Evolutionary conservation across 2,797 vertebrate species (phyloP), one percentile per base, ranked within the genome.

Genomic region (Dromococcyx pavoninus): DNA sequence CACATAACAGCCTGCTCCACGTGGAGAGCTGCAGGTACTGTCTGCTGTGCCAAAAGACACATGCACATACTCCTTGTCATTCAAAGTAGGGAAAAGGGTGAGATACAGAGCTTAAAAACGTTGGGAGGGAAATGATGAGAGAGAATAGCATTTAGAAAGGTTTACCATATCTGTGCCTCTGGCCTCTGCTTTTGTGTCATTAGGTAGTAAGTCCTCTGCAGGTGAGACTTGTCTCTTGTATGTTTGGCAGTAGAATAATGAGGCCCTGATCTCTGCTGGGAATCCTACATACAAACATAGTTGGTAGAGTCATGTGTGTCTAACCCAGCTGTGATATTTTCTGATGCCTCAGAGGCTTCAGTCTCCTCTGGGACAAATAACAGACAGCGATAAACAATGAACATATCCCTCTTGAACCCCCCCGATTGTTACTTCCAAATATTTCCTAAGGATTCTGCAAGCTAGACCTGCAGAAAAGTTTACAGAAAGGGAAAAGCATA

Each of bases 21-120:
- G 7, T 82, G 83, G 81, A 87, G 83, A 79, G 69, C 78, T 0
- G 2, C 78, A 91, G 92, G 89, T 95, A 46, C 90, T 90, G 89
- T 87, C 88, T 96, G 93, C 93, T 88, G 33, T 67, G 75, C 81
- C 81, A 85, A 66, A 86, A 60, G 44, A 71, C 69, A 86, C 74
- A 66, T 32, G 44, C 53, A 73, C 11, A 2, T 62, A 57, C 46
- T 91, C 65, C 78, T 69, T 86, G 35, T 90, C 76, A 23, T 91
- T 93, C 35, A 25, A 54, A 90, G 72, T 81, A 61, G 79, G 72
- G 86, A 82, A 64, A 60, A 43, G 76, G 30, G 37, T 76, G 71
- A 94, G 48, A 66, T 88, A 25, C 32, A 64, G 77, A 90, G 78
- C 80, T 87, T 89, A 67, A 77, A 96, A 95, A 79, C 76, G 56